A percentile compares a stretch with the other conserved stretches of the same genome.
Evolutionary conservation across 2,888 invertebrate species (phyloP).

Genomic region (Caenorhabditis sulstoni): DNA sequence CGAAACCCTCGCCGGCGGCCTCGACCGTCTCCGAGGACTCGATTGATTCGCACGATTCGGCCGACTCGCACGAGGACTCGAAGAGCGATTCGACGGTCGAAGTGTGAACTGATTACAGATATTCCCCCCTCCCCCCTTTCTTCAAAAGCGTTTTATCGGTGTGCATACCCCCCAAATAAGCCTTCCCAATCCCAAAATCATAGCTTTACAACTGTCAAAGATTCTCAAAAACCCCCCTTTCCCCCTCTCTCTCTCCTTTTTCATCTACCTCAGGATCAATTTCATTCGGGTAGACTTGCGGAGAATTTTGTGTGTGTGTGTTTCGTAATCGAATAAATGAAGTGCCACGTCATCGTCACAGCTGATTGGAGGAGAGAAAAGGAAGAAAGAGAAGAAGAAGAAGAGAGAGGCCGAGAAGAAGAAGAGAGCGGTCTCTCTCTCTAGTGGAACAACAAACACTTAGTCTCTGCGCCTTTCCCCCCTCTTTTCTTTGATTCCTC

Average conservation of each 20-base stretch:
- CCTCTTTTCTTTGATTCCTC: not conserved
- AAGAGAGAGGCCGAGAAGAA: not conserved
- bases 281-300: not conserved
- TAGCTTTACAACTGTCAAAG: too few relatives aligned
- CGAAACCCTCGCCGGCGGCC: slow-evolving; percentile 28
- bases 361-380: slow-evolving; percentile 3
- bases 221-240: too few relatives aligned
- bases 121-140: too few relatives aligned
- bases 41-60: slow-evolving; percentile 7
- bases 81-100: slow-evolving; percentile 33
- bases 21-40: slow-evolving; percentile 20
- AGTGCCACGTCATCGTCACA: slow-evolving; percentile 1
- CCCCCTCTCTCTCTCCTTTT: too few relatives aligned
- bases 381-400: not conserved
- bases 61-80: slow-evolving; percentile 4
- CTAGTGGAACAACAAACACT: slow-evolving; percentile 29
- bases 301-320: not conserved
- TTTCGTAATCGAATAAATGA: not conserved
- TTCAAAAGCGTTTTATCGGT: too few relatives aligned
- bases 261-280: too few relatives aligned
- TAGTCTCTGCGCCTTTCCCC: not conserved
- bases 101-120: not conserved
- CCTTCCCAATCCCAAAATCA: too few relatives aligned
- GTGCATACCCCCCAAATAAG: too few relatives aligned
- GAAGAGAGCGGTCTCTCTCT: not conserved